Evolutionary conservation across 1,140 invertebrate species (phyloP).

Genomic region (Drosophila willistoni): DNA sequence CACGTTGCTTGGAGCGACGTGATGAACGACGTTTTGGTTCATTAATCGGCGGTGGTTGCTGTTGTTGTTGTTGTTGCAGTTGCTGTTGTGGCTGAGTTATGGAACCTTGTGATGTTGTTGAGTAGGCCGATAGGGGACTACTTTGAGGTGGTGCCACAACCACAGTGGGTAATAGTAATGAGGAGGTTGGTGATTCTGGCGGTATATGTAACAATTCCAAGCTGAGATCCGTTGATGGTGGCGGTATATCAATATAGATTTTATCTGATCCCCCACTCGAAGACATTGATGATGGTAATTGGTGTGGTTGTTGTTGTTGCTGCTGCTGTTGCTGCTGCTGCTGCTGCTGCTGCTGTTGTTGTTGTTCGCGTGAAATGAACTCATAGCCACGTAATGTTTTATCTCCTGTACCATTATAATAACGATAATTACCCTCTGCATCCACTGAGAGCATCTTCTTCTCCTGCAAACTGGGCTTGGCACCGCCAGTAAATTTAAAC

Average conservation of each 20-base stretch:
- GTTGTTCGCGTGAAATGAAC: conserved; percentile 88
- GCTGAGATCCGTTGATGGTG: conserved; percentile 78
- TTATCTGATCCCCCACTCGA: conserved; percentile 84
- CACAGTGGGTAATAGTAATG: conserved; percentile 53
- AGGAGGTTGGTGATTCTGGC: conserved; percentile 78
- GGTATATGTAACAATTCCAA: conserved; percentile 83
- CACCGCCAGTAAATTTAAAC: conserved; percentile 95
- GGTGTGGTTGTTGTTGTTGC: conserved; percentile 71
- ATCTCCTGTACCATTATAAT: conserved; percentile 91
- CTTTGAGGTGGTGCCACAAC: conserved; percentile 38
- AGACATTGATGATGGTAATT: conserved; percentile 69
- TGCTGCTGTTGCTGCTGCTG: conserved; percentile 72
- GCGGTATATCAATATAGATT: conserved; percentile 83
- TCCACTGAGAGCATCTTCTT: conserved; percentile 95
- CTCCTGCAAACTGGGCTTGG: conserved; percentile 93
- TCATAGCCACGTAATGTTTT: conserved; percentile 90
- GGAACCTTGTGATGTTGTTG: conserved; percentile 21
- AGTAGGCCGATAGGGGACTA: conserved; percentile 55
- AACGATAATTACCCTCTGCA: conserved; percentile 92
- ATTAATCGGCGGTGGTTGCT: conserved; percentile 31
- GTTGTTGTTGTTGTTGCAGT: conserved; percentile 20
- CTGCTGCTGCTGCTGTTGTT: conserved; percentile 85
- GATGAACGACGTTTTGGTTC: conserved; percentile 88
- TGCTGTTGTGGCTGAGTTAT: conserved; percentile 37
- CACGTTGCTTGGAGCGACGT: conserved; percentile 91